phyloP scores from a whole-genome alignment of 2,888 invertebrate genomes.

The Cosmorhoe ocellata region DNA sequence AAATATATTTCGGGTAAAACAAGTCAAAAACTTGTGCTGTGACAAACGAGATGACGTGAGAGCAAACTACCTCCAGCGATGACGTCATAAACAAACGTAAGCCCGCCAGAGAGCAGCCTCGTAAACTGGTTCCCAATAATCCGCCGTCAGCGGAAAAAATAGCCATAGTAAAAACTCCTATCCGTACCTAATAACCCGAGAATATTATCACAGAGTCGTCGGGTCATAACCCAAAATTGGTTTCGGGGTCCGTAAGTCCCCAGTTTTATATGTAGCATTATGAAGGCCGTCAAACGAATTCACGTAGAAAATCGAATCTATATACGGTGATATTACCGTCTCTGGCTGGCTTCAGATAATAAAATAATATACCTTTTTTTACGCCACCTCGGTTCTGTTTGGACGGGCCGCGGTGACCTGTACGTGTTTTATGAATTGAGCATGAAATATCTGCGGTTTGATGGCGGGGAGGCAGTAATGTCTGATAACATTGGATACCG shows the following conservation, averaged over 20 bases:
- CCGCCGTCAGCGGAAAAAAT: slow-evolving; percentile 79
- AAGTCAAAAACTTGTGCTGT: slow-evolving; percentile 1
- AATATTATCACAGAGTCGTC: slow-evolving; percentile 83
- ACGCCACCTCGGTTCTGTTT: slow-evolving; percentile 55
- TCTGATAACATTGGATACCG: slow-evolving; percentile 6
- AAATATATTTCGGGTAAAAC: no score
- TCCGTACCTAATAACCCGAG: slow-evolving; percentile 82
- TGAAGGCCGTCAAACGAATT: slow-evolving; percentile 84
- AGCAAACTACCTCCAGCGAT: slow-evolving; percentile 43
- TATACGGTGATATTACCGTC: slow-evolving; percentile 81
- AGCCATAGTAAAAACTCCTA: slow-evolving; percentile 83
- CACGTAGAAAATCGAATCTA: slow-evolving; percentile 84
- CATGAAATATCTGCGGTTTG: slow-evolving; percentile 11
- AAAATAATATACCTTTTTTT: slow-evolving; percentile 81
- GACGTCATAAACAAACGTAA: slow-evolving; percentile 72
- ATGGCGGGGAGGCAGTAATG: slow-evolving; percentile 6
- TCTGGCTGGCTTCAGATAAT: slow-evolving; percentile 78
- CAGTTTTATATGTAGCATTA: slow-evolving; percentile 83
- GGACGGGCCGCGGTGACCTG: slow-evolving; percentile 43
- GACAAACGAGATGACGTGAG: slow-evolving; percentile 10
- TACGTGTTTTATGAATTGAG: slow-evolving; percentile 26
- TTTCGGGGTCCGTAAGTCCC: slow-evolving; percentile 83
- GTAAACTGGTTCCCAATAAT: slow-evolving; percentile 78
- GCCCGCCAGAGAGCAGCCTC: slow-evolving; percentile 62
- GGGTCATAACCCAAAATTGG: slow-evolving; percentile 84